Evolutionary conservation across 2,797 vertebrate species (phyloP), one percentile per base, ranked within the genome.

Genomic region (Tragopan temminckii): DNA sequence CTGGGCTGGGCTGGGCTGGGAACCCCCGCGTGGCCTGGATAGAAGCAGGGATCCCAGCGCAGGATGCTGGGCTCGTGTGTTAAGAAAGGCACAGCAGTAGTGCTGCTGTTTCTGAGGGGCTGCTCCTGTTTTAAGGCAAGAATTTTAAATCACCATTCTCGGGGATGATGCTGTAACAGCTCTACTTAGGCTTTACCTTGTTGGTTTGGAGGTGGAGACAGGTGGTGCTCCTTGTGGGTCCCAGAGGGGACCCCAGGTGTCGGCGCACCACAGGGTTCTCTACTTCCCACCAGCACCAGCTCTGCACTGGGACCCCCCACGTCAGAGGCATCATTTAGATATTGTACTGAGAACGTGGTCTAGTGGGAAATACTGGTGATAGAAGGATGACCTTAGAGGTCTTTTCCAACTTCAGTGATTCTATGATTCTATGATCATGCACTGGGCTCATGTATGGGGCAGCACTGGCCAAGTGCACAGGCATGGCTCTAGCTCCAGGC

Each of bases 191-290:
- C 21, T 46, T 38, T 63, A 25, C 21, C 21, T 27, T 2, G 0
- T 17, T 59, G 29, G 31, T 82, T 17, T 43, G 55, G 55, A 86
- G 43, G 11, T 13, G 52, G 6, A 35, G 11, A 24, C 0, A 0
- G 38, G 14, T 31, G 68, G 42, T 0, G 5, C 1, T 15, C 31
- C 36, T 8, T 9, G 17, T 11, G 55, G 38, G 18, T 45, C 8
- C 31, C 2, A 0, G 33, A 15, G 11, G 11, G 23, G 23, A 33
- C 15, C 11, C 11, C 0, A 3, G 61, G 2, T 33, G 18, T 33
- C 20, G 29, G 38, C 11, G 25, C 29, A 18, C 3, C 31, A 4
- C 2, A 7, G 0, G 23, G 5, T 35, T 21, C 48, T 45, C 23
- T n/a, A 53, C 61, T 12, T 75, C 31, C 36, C 4, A 0, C 1